These are phyloP conservation scores for Aelia acuminata DNA, from an alignment of 2,888 invertebrate genomes.

Conservation along the genomic window DNA sequence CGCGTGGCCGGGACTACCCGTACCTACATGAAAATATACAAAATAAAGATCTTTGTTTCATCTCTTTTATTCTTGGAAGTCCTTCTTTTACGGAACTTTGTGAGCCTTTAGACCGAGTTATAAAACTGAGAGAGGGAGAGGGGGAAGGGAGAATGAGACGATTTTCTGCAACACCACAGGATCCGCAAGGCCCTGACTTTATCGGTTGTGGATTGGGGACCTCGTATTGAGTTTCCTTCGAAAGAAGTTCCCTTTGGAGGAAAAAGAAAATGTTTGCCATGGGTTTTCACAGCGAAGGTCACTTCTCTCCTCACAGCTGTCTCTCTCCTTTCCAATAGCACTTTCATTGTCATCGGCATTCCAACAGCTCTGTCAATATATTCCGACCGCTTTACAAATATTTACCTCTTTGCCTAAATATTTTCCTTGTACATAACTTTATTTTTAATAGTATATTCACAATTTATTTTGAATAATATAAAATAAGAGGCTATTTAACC, in stretches of 20 bases:
- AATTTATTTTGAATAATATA: too few relatives aligned
- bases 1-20: too few relatives aligned
- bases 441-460: too few relatives aligned
- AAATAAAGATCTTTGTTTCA: not conserved
- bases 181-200: not conserved
- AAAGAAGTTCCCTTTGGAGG: not conserved
- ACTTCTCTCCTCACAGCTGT: not conserved
- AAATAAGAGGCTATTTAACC: too few relatives aligned
- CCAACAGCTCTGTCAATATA: not conserved
- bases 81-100: not conserved
- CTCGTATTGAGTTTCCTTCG: slow-evolving; percentile 5
- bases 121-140: not conserved
- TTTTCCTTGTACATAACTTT: too few relatives aligned
- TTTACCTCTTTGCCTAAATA: not conserved
- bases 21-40: not conserved
- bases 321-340: not conserved
- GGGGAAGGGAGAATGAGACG: not conserved
- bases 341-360: not conserved
- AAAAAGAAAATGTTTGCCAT: not conserved
- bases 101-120: not conserved
- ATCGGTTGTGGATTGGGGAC: not conserved
- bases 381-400: not conserved
- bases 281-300: not conserved
- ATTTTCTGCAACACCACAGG: not conserved
- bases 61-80: not conserved